Evolutionary conservation across 2,797 vertebrate genomes (phyloP).

Genomic region (Okamejei kenojei): DNA sequence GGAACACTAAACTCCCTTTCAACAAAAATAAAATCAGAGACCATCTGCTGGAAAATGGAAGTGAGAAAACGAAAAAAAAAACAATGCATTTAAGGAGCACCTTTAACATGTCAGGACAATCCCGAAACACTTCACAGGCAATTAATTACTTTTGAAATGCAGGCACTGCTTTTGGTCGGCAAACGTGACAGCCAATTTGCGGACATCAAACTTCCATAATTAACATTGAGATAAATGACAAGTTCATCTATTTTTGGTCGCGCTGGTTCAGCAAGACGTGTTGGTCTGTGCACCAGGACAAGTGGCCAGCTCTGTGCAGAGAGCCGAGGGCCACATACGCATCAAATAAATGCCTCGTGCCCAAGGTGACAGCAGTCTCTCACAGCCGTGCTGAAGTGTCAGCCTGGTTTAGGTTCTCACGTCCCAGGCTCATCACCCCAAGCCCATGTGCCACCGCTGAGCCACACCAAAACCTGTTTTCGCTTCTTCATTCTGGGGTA

Average conservation of each 20-base stretch:
- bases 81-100: too few species aligned
- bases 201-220: neutral
- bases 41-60: neutral
- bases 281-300: neutral
- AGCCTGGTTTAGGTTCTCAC: neutral
- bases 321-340: neutral
- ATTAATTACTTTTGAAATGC: conserved; percentile 8
- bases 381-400: neutral
- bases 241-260: neutral
- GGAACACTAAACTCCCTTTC: neutral
- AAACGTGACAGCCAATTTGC: too few species aligned
- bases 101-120: neutral
- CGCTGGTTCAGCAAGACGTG: neutral
- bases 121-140: neutral
- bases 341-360: neutral
- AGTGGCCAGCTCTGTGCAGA: neutral
- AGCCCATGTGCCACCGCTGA: neutral
- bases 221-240: neutral
- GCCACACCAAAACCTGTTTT: too few species aligned
- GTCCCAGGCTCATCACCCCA: neutral
- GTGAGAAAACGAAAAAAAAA: neutral
- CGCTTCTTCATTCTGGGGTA: too few species aligned
- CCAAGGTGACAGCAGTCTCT: neutral
- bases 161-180: neutral
- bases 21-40: neutral